Evolutionary conservation across 2,888 invertebrate species (phyloP).

Genomic region (Lepetodrilus schrolli): DNA sequence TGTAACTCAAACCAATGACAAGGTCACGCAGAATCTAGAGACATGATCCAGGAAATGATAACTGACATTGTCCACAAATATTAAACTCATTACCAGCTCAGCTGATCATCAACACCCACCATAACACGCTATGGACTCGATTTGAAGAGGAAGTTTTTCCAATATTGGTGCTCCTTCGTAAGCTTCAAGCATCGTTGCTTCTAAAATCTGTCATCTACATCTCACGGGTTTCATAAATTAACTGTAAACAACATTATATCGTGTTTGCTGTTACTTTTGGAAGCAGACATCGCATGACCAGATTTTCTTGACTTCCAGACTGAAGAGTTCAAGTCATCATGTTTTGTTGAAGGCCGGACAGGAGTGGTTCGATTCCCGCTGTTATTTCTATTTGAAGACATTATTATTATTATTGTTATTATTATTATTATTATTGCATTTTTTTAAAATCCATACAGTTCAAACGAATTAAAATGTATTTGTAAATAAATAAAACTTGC

Average conservation of each 20-base stretch:
- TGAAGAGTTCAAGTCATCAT: neutral
- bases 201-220: neutral
- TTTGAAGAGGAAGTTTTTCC: conserved; percentile 89
- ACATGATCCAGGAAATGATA: neutral
- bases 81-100: neutral
- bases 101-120: conserved; percentile 80
- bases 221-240: neutral
- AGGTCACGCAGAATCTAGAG: no score
- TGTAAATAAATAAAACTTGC: no score
- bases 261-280: no score
- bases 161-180: conserved; percentile 86
- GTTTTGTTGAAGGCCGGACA: no score
- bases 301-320: neutral
- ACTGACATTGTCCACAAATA: neutral
- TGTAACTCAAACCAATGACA: no score
- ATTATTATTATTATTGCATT: no score
- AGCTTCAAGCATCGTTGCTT: conserved; percentile 86
- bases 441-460: no score
- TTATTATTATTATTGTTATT: no score
- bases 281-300: conserved; percentile 26
- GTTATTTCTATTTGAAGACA: no score
- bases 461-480: no score
- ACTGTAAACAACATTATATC: neutral
- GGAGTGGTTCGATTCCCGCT: no score
- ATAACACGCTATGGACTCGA: conserved; percentile 93